These are phyloP conservation scores for Rotaria socialis DNA, from an alignment of 2,888 invertebrate species.

Conservation along the genomic window DNA sequence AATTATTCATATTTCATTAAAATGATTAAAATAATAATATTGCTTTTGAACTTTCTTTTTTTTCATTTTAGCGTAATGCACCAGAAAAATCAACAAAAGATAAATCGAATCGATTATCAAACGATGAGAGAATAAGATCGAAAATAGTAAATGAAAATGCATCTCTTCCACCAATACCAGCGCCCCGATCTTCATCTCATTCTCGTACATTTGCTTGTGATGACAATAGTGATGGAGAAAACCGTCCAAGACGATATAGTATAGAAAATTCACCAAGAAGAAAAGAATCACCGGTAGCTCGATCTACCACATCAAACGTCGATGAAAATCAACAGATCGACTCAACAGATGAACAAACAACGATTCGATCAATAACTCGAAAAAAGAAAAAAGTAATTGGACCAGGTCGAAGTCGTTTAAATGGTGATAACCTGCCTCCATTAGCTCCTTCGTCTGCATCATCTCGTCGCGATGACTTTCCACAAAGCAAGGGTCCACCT, in stretches of 20 bases:
- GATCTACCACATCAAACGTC: neutral
- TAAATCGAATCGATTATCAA: neutral
- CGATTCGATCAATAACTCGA: neutral
- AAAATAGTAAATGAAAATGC: neutral
- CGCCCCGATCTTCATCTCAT: neutral
- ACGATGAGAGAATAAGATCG: neutral
- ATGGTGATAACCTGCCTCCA: neutral
- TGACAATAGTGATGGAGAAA: neutral
- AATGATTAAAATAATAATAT: too few species aligned
- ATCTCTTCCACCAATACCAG: neutral
- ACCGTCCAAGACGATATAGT: neutral
- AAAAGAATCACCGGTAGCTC: neutral
- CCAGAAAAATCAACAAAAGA: neutral
- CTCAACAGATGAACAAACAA: neutral
- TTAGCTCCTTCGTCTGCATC: neutral
- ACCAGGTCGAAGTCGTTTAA: neutral
- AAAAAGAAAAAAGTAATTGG: conserved; percentile 6
- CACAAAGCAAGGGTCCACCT: neutral
- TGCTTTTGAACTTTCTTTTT: neutral
- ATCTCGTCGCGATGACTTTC: neutral
- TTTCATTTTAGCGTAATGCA: neutral
- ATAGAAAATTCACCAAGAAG: neutral
- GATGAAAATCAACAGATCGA: neutral
- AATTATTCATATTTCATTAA: too few species aligned
- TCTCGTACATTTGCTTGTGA: neutral